These are phyloP conservation scores for Micromesistius poutassou DNA, from an alignment of 2,797 vertebrate genomes.

Conservation along the genomic window DNA sequence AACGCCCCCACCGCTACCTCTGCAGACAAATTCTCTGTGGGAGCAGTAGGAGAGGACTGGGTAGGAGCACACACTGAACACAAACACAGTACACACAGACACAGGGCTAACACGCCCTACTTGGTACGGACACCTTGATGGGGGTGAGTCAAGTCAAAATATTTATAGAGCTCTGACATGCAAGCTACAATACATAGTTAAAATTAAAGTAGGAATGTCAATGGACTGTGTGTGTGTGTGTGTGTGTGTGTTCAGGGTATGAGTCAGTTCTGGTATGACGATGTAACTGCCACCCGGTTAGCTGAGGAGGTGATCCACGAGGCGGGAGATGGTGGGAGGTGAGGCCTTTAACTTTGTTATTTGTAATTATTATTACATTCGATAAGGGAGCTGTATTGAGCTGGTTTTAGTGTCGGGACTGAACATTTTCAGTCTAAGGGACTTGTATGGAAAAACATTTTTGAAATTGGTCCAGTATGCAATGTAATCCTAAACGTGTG, in stretches of 20 bases:
- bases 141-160: neutral
- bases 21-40: constrained; percentile 69
- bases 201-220: neutral
- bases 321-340: constrained; percentile 86
- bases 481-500: no score
- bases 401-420: neutral
- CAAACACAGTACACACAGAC: neutral
- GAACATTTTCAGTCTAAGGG: no score
- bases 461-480: no score
- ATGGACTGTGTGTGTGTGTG: constrained; percentile 12
- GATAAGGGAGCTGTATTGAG: neutral
- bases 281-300: constrained; percentile 80
- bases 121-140: neutral
- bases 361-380: neutral
- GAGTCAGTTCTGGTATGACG: constrained; percentile 97
- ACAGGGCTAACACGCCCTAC: neutral
- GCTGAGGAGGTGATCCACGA: constrained; percentile 79
- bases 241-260: constrained; percentile 72
- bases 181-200: neutral
- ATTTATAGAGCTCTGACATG: neutral
- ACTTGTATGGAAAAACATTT: no score
- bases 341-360: constrained; percentile 16
- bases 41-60: constrained; percentile 89
- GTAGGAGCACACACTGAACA: constrained; percentile 53
- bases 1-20: neutral